Evolutionary conservation across 1,140 invertebrate genomes (phyloP), one percentile per base, ranked within the genome.

Genomic region (Drosophila erecta): DNA sequence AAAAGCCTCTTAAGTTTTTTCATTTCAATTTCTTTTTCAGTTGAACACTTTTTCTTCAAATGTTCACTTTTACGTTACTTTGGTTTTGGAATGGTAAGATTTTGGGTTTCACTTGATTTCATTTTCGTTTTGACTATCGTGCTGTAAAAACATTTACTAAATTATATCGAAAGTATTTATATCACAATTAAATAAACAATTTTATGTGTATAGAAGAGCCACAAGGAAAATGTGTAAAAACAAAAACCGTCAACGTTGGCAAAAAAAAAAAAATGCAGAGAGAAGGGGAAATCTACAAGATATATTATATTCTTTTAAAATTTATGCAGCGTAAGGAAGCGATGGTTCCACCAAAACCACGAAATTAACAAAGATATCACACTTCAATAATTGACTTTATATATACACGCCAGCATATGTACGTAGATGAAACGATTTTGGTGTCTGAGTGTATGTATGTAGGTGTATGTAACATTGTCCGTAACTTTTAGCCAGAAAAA

Each of bases 271-370:
- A 44, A 33, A 40, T 47, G 47, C 22, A 15, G 44, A 37, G 27
- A 64, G 37, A 10, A 30, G 41, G 20, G 8, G 24, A 81, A 64
- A 71, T 72, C 38, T 58, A 66, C 69, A 66, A 79, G 61, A 84
- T 80, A 90, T 85, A 89, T 89, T 90, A 89, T 89, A 90, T 90
- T 89, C 85, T 89, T 89, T 90, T 90, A 89, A 90, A 80, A 84
- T 89, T 89, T 89, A 90, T 74, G 83, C 78, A 79, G 81, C 69
- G 64, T 30, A 56, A 22, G 22, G 20, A 50, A 58, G 46, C 35
- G 35, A 35, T 44, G 47, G 49, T 80, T 81, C 67, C 49, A 75
- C 57, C 38, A 33, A 55, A 62, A 43, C 61, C 53, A 30, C 59
- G 40, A 58, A 77, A 59, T 67, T 60, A 71, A 72, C 61, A 85